A percentile compares a stretch with the other conserved stretches of the same genome.
Evolutionary conservation across 1,140 invertebrate genomes (phyloP).

Genomic region (Melanaphis sacchari): DNA sequence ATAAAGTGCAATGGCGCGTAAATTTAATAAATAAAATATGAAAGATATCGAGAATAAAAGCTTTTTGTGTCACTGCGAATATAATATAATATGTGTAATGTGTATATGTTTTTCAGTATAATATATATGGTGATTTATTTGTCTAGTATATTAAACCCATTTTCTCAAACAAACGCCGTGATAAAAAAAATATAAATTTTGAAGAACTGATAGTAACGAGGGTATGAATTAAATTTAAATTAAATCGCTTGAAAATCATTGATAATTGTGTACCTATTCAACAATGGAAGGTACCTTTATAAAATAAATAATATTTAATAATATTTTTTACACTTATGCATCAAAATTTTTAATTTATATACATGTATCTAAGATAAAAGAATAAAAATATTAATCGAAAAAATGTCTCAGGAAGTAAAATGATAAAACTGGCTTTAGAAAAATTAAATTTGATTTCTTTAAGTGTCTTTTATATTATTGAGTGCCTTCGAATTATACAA

Average conservation of each 20-base stretch:
- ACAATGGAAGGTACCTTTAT: too few species aligned
- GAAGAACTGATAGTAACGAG: background rate
- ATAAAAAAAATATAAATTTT: background rate
- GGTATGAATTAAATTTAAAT: background rate
- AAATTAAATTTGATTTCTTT: too few species aligned
- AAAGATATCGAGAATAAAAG: background rate
- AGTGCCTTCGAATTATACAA: background rate
- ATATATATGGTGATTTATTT: background rate
- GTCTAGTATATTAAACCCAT: background rate
- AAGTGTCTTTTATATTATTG: background rate
- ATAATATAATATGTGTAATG: background rate
- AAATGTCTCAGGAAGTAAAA: background rate
- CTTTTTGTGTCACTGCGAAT: background rate
- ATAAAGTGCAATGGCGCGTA: background rate
- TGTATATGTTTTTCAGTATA: background rate
- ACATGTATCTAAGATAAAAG: background rate
- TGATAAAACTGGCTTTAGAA: too few species aligned
- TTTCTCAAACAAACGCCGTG: background rate
- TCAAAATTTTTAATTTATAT: background rate
- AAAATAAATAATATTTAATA: too few species aligned
- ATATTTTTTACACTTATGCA: too few species aligned
- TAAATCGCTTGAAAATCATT: too few species aligned
- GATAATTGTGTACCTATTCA: too few species aligned
- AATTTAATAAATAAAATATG: constrained; percentile 34
- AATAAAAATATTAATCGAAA: background rate